Percentiles rank a stretch among this genome's conserved stretches.
Evolutionary conservation across 2,797 vertebrate genomes (phyloP).

Genomic region (Cirrhinus mrigala): DNA sequence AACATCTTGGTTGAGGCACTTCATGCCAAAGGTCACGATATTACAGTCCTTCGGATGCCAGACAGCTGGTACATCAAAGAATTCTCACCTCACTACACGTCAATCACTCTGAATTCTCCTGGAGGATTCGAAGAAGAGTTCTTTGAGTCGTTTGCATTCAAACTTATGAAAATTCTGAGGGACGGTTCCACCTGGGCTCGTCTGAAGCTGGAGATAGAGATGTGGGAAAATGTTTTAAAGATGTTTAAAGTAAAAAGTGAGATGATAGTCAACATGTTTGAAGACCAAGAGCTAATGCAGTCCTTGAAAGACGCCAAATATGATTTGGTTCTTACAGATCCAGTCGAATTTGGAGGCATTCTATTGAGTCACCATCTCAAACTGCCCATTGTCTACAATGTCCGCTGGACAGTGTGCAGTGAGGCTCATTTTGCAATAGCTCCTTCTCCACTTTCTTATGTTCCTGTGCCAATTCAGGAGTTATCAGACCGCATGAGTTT

Average conservation of each 20-base stretch:
- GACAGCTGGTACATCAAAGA: slow-evolving; percentile 64
- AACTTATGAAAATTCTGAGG: slow-evolving; percentile 17
- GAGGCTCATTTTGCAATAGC: slow-evolving; percentile 62
- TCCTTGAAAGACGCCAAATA: slow-evolving; percentile 54
- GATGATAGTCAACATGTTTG: slow-evolving; percentile 53
- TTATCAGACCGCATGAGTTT: slow-evolving; percentile 62
- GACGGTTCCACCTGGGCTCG: slow-evolving; percentile 34
- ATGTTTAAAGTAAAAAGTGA: slow-evolving; percentile 36
- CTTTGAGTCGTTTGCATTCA: slow-evolving; percentile 21
- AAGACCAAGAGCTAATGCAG: slow-evolving; percentile 53
- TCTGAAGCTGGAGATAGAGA: slow-evolving; percentile 32
- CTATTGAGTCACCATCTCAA: slow-evolving; percentile 56
- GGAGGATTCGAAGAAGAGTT: slow-evolving; percentile 48
- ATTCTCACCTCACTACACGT: slow-evolving; percentile 53
- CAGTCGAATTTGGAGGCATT: slow-evolving; percentile 44
- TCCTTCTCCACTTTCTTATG: slow-evolving; percentile 64
- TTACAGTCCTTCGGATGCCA: slow-evolving; percentile 59
- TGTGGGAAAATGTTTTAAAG: slow-evolving; percentile 32
- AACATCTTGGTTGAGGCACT: slow-evolving; percentile 61
- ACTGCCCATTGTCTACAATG: slow-evolving; percentile 61
- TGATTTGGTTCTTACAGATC: slow-evolving; percentile 62
- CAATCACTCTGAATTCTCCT: slow-evolving; percentile 40
- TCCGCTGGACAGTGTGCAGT: slow-evolving; percentile 55
- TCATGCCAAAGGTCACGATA: slow-evolving; percentile 60
- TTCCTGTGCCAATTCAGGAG: slow-evolving; percentile 53